phyloP scores from a whole-genome alignment of 92 coral and sea anemone species.

The Nematostella vectensis region DNA sequence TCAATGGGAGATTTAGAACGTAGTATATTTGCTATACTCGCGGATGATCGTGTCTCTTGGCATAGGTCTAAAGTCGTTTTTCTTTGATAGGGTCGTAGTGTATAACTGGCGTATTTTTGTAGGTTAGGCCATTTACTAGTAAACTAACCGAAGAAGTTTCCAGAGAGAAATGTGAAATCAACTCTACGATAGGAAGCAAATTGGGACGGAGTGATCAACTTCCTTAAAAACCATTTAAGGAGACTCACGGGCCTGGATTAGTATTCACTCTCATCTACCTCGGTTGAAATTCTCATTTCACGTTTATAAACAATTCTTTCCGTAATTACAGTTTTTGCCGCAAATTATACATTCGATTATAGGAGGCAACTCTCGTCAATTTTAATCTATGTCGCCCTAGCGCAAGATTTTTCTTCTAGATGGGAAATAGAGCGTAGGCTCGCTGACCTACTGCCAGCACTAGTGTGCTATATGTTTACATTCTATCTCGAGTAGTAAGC shows the following conservation, averaged over 20 bases:
- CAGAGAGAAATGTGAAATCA: conserved; percentile 6
- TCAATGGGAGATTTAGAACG: conserved; percentile 9
- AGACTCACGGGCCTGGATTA: conserved; percentile 21
- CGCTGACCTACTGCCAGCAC: too few species aligned
- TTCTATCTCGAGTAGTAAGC: conserved; percentile 30
- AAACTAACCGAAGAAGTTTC: background rate
- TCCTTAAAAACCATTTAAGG: conserved; percentile 23
- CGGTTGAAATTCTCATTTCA: conserved; percentile 54
- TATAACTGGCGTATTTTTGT: too few species aligned
- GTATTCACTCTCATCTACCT: conserved; percentile 30
- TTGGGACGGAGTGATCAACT: background rate
- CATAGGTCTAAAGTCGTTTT: conserved; percentile 12
- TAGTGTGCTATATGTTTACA: conserved; percentile 17
- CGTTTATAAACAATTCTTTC: conserved; percentile 67
- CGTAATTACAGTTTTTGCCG: conserved; percentile 47
- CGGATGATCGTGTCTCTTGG: conserved; percentile 19
- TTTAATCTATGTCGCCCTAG: too few species aligned
- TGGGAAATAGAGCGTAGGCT: too few species aligned
- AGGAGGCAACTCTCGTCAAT: too few species aligned
- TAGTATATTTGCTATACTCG: conserved; percentile 20
- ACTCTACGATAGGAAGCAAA: conserved; percentile 4
- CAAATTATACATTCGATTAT: conserved; percentile 29
- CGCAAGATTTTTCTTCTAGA: too few species aligned
- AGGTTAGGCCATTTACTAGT: background rate
- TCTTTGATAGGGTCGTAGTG: conserved; percentile 8